A percentile compares a stretch with the other conserved stretches of the same genome.
Conservation (phyloP, 2,113 vertebrate genomes). For the Scatophagus argus region DNA sequence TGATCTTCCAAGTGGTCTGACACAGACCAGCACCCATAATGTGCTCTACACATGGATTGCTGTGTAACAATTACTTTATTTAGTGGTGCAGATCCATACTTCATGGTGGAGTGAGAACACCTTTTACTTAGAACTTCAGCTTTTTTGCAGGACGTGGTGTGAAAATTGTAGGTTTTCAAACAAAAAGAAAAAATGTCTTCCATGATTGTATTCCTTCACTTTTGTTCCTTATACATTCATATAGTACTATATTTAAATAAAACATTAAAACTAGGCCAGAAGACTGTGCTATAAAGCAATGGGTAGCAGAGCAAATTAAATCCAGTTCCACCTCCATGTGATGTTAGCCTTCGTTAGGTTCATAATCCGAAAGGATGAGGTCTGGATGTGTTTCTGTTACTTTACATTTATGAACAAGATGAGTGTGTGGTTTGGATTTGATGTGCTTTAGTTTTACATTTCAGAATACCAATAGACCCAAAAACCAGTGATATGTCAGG, state of each 20-base stretch:
- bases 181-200: neutral
- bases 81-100: slow-evolving; percentile 45
- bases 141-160: neutral
- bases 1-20: slow-evolving; percentile 52
- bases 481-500: neutral
- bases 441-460: neutral
- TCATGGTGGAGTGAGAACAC: neutral
- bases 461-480: neutral
- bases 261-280: neutral
- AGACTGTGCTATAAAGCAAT: neutral
- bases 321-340: neutral
- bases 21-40: slow-evolving; percentile 40
- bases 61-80: slow-evolving; percentile 52
- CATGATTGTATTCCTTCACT: neutral
- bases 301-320: neutral
- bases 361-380: neutral
- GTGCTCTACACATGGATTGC: neutral
- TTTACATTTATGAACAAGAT: neutral
- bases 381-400: neutral
- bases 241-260: neutral
- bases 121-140: neutral
- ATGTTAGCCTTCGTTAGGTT: neutral
- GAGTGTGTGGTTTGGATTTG: neutral
- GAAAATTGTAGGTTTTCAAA: neutral
- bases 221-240: no score